Conservation (phyloP, 2,113 vertebrate species). For the Forbesichthys agassizii region DNA sequence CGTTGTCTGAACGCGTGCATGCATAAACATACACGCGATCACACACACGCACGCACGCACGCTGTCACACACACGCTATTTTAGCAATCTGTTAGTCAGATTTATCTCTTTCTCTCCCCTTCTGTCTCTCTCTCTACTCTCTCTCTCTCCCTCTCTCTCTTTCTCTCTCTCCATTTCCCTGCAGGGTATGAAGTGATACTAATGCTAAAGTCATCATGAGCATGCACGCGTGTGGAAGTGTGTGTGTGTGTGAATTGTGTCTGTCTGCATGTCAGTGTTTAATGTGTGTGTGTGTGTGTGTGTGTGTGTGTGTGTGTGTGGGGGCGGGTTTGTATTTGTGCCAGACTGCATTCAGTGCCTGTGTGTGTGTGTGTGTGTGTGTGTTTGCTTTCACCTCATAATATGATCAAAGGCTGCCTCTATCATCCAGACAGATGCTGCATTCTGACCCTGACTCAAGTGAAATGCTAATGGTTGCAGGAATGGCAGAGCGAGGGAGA, state of each 20-base stretch:
- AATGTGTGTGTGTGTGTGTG: background rate
- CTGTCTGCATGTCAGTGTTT: constrained; percentile 1
- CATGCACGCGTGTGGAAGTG: constrained; percentile 13
- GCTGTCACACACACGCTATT: constrained; percentile 22
- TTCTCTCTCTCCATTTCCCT: constrained; percentile 25
- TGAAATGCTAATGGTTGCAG: constrained; percentile 22
- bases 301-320: background rate
- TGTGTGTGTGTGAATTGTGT: constrained; percentile 15
- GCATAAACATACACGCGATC: background rate
- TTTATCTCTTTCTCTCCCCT: constrained; percentile 8
- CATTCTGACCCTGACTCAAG: constrained; percentile 16
- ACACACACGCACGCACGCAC: background rate
- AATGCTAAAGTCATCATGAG: constrained; percentile 10
- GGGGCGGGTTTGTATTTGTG: constrained; percentile 3
- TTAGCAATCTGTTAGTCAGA: constrained; percentile 30
- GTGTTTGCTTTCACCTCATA: constrained; percentile 17
- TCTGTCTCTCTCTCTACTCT: constrained; percentile 6
- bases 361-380: constrained; percentile 9
- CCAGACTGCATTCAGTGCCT: background rate
- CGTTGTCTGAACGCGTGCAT: constrained; percentile 29
- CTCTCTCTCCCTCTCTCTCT: constrained; percentile 20
- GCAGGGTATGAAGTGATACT: constrained; percentile 24
- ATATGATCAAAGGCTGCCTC: constrained; percentile 23
- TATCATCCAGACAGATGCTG: constrained; percentile 20
- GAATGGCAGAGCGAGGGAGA: constrained; percentile 4